Percentiles rank a stretch among this genome's conserved stretches.
Evolutionary conservation across 2,888 invertebrate species (phyloP).

Genomic region (Zaprionus bogoriensis): DNA sequence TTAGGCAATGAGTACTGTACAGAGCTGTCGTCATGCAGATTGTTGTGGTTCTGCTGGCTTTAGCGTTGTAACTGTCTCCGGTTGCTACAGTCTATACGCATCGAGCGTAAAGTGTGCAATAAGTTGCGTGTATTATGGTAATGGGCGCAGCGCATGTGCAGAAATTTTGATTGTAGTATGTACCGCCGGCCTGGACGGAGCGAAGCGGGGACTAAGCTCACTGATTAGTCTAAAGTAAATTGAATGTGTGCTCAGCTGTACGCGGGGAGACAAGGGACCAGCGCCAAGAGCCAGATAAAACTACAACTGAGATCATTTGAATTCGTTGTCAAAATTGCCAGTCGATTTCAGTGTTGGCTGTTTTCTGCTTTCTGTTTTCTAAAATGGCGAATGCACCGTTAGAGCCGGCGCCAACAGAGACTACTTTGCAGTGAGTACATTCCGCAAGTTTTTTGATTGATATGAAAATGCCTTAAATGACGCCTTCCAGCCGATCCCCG

Average conservation of each 20-base stretch:
- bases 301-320: constrained; percentile 44
- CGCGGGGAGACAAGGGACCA: too few relatives aligned
- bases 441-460: neutral
- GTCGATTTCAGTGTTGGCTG: constrained; percentile 1
- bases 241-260: constrained; percentile 47
- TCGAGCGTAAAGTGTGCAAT: constrained; percentile 49
- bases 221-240: constrained; percentile 64
- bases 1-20: constrained; percentile 20
- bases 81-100: constrained; percentile 49
- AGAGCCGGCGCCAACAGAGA: constrained; percentile 9
- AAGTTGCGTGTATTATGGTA: constrained; percentile 69
- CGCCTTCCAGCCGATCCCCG: constrained; percentile 49
- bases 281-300: constrained; percentile 1
- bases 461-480: too few relatives aligned
- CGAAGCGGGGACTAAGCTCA: constrained; percentile 22
- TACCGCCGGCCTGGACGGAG: neutral
- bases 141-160: constrained; percentile 68
- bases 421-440: constrained; percentile 41
- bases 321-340: constrained; percentile 67
- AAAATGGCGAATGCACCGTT: constrained; percentile 22
- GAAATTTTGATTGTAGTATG: constrained; percentile 54
- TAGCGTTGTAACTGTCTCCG: constrained; percentile 17
- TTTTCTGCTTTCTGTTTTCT: constrained; percentile 7
- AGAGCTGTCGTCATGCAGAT: constrained; percentile 8
- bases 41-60: constrained; percentile 8